phyloP scores from a whole-genome alignment of 2,888 invertebrate species.

The Drosophila recens region DNA sequence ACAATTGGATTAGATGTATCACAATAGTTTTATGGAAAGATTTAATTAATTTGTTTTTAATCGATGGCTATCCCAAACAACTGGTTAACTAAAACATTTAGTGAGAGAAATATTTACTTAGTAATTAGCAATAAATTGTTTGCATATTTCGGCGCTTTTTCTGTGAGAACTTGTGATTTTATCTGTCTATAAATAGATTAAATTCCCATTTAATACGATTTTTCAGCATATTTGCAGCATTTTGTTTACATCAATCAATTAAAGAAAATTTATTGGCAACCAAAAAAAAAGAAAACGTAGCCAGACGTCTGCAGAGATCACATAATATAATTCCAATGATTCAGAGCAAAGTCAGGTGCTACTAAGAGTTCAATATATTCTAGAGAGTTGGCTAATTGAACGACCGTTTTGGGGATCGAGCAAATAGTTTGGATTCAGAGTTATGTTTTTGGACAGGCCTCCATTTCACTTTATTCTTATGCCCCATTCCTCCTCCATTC shows the following conservation, averaged over 20 bases:
- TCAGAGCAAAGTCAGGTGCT: conserved; percentile 43
- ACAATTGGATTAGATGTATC: not conserved
- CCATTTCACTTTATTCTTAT: conserved; percentile 26
- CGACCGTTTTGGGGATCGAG: conserved; percentile 11
- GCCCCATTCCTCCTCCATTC: conserved; percentile 8
- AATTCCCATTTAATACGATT: conserved; percentile 21
- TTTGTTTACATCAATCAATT: conserved; percentile 52
- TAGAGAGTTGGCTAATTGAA: conserved; percentile 5
- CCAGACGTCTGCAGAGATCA: conserved; percentile 3
- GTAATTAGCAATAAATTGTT: conserved; percentile 13
- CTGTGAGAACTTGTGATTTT: not conserved
- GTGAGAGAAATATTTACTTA: not conserved
- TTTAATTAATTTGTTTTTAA: not conserved
- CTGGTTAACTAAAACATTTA: not conserved
- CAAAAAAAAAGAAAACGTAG: conserved; percentile 4
- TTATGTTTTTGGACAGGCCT: conserved; percentile 33
- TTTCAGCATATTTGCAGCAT: conserved; percentile 18
- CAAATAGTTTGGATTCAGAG: not conserved
- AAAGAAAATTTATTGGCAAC: conserved; percentile 41
- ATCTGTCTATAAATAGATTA: conserved; percentile 22
- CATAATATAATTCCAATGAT: conserved; percentile 17
- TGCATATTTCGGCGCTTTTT: not conserved
- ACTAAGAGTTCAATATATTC: conserved; percentile 8
- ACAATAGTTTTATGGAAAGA: not conserved
- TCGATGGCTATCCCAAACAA: not conserved